Evolutionary conservation across 2,113 vertebrate genomes (phyloP), one percentile per base, ranked within the genome.

Genomic region (Astatoreochromis straeleni): DNA sequence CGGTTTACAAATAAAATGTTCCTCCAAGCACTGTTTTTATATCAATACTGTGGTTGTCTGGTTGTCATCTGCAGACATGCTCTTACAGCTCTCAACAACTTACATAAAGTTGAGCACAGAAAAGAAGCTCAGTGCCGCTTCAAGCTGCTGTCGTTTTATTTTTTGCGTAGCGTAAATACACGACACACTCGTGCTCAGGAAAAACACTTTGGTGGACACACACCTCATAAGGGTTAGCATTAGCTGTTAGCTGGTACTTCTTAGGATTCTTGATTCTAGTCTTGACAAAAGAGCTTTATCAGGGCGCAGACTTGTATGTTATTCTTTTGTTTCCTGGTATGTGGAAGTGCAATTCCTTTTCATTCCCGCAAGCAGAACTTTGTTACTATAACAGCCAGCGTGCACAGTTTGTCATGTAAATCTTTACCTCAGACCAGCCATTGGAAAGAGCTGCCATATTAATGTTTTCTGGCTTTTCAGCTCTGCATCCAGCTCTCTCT

Each of bases 391-490:
- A n/a, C 33, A 68, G 65, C 51, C 65, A 84, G 29, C 51, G 42
- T 57, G 21, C 40, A 51, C 75, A 6, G 31, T 73, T 51, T 57
- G 42, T 80, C 81, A 81, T 68, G 85, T 68, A 35, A 91, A 78
- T 85, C 29, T 80, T 79, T 84, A 63, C 82, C 75, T 82, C 78
- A 85, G 49, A 89, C 81, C 65, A 68, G 42, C 86, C 35, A 14
- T 83, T 63, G 81, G 80, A 87, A 49, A 80, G 75, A 85, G 63
- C 57, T 87, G 89, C 82, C 91, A 84, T 92, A 84, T 92, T 86
- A 33, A 70, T 82, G 81, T 82, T 51, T 80, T 49, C 80, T 51
- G 49, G 81, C 70, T 70, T 65, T 60, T 63, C 42, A 85, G 26
- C 70, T 84, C 55, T 63, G 58, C 5, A 80, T 73, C 49, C 85